Base-by-base conservation (phyloP, 2,113 vertebrate genomes). In the Chloropsis cyanopogon region DNA sequence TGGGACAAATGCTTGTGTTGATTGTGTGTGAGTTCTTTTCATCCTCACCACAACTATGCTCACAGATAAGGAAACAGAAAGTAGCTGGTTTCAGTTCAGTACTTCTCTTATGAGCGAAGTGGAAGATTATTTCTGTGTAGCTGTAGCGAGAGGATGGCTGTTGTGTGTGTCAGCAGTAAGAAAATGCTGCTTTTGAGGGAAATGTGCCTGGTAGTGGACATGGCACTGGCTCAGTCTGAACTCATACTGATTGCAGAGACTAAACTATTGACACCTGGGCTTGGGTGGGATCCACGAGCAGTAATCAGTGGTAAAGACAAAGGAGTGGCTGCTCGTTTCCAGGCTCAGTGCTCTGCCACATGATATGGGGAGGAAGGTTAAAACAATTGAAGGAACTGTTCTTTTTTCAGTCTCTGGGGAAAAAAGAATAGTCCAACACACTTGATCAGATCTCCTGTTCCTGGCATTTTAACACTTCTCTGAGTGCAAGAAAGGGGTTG, bases 321-420 rank as follows among this genome's bases (percentile, higher is more conserved):
- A 93, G 72, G 52, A 91, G 81, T 50, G 88, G 60, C 73, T 66
- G 60, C 72, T 93, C 14, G 1, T 75, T 93, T 86, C 60, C 77
- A 95, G 64, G 17, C 73, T 78, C 19, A 1, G 24, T 44, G 47
- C 82, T 88, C 25, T 78, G 87, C 61, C 14, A 41, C 61, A n/a
- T 0, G 0, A 26, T 69, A 18, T 1, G 21, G 25, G 35, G 61
- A 94, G 57, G 83, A 93, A 92, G 44, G 59, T 60, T 71, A 37
- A 71, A 84, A 95, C 76, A 94, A 88, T 81, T 78, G 72, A 41
- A 95, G 88, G 76, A 94, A 83, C 52, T 70, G 29, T 12, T 68
- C 26, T 35, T 39, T 90, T 57, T 54, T n/a, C 59, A 31, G 42
- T 70, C 86, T 35, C 24, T 71, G 44, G 39, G 60, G 26, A 6